These are phyloP conservation scores for Rhamnusium bicolor DNA, from an alignment of 2,888 invertebrate genomes.

Conservation along the genomic window DNA sequence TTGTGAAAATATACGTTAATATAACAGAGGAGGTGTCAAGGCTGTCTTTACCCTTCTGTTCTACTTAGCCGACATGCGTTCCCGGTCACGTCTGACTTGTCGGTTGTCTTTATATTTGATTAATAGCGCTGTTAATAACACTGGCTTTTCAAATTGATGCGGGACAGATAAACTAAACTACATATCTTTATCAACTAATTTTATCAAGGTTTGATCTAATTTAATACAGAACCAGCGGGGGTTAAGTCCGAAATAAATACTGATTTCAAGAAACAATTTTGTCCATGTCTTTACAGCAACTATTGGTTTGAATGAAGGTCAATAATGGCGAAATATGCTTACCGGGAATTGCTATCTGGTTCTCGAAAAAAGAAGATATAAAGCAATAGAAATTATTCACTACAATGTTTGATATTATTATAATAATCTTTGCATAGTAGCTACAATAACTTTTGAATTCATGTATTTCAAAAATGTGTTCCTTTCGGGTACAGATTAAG, in stretches of 20 bases:
- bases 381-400: too few species aligned
- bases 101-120: slow-evolving; percentile 68
- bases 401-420: neutral
- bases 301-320: neutral
- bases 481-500: neutral
- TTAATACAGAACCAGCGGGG: slow-evolving; percentile 38
- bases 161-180: slow-evolving; percentile 58
- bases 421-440: neutral
- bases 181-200: slow-evolving; percentile 54
- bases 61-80: slow-evolving; percentile 66
- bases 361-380: too few species aligned
- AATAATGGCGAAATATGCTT: too few species aligned
- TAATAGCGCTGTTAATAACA: slow-evolving; percentile 67
- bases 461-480: neutral
- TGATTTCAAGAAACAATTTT: neutral
- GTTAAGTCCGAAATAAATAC: slow-evolving; percentile 19
- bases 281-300: neutral
- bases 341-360: too few species aligned
- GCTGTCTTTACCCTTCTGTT: slow-evolving; percentile 67
- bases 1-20: slow-evolving; percentile 35
- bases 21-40: slow-evolving; percentile 60
- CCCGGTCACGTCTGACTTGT: slow-evolving; percentile 68
- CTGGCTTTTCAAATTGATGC: slow-evolving; percentile 59
- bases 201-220: slow-evolving; percentile 52
- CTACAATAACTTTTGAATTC: neutral